Conservation (phyloP, 2,797 vertebrate genomes). For the Phataginus tricuspis region DNA sequence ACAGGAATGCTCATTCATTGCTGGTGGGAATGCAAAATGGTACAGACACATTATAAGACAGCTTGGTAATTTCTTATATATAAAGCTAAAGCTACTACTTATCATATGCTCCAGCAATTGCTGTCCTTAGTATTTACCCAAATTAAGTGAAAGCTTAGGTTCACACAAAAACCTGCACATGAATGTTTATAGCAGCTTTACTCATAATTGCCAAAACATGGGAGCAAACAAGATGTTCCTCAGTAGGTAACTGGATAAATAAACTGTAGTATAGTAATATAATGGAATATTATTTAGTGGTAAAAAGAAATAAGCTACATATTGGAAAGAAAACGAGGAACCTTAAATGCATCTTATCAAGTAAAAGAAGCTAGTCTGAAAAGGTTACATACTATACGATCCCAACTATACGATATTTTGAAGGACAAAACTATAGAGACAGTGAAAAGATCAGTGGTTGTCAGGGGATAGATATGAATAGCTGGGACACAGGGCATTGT, state of each 20-base stretch:
- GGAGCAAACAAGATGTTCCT: neutral
- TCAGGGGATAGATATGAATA: neutral
- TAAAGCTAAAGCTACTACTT: neutral
- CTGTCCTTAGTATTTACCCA: neutral
- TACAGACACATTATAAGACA: neutral
- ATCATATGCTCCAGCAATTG: neutral
- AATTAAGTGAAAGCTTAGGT: neutral
- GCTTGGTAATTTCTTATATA: neutral
- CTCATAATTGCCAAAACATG: neutral
- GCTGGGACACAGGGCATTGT: neutral
- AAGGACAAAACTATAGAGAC: neutral
- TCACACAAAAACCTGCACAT: neutral
- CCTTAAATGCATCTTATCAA: too few species aligned
- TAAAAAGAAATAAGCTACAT: neutral
- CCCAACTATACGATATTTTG: neutral
- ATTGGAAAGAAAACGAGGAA: too few species aligned
- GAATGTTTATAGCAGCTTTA: neutral
- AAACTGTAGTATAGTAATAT: neutral
- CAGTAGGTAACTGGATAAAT: neutral
- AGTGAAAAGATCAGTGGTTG: neutral
- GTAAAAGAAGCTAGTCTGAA: neutral
- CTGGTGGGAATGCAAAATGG: neutral
- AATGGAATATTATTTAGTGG: neutral
- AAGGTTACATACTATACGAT: neutral
- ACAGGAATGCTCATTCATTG: neutral